phyloP scores from a whole-genome alignment of 2,113 vertebrate species.

The Gadus macrocephalus region DNA sequence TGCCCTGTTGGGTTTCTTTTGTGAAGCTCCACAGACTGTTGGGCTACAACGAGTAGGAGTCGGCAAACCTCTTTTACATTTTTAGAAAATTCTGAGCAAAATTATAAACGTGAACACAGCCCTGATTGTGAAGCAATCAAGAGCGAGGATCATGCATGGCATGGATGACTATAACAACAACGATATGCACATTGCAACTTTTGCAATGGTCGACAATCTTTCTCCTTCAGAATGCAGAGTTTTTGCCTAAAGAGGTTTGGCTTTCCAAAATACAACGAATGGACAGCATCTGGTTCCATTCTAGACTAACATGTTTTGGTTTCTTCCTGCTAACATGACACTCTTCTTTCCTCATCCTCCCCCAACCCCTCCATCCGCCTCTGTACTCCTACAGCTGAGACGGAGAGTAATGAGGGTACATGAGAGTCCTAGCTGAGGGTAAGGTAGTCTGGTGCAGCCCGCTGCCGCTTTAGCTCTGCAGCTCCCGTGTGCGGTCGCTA shows the following conservation, averaged over 20 bases:
- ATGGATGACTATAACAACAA: background rate
- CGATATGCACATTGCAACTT: background rate
- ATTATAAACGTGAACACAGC: conserved; percentile 9
- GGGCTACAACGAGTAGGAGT: conserved; percentile 46
- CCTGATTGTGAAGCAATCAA: conserved; percentile 4
- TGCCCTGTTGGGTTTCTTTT: conserved; percentile 25
- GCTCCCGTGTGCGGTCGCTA: conserved; percentile 62
- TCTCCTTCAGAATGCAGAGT: conserved; percentile 6
- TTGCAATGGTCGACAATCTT: background rate
- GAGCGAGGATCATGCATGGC: conserved; percentile 42
- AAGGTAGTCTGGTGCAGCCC: conserved; percentile 61
- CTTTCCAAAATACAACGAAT: conserved; percentile 35
- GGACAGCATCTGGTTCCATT: conserved; percentile 45
- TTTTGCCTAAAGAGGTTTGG: conserved; percentile 63
- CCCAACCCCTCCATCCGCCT: conserved; percentile 56
- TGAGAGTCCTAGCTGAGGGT: conserved; percentile 69
- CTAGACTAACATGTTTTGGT: conserved; percentile 61
- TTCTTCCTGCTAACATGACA: conserved; percentile 62
- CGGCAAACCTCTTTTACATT: conserved; percentile 65
- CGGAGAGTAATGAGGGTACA: conserved; percentile 74
- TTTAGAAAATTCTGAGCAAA: background rate
- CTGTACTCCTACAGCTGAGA: conserved; percentile 68
- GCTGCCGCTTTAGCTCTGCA: conserved; percentile 47
- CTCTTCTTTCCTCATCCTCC: conserved; percentile 54
- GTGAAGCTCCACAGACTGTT: conserved; percentile 42